Evolutionary conservation across 92 coral and sea anemone species (phyloP).

Genomic region (Porites cylindrica): DNA sequence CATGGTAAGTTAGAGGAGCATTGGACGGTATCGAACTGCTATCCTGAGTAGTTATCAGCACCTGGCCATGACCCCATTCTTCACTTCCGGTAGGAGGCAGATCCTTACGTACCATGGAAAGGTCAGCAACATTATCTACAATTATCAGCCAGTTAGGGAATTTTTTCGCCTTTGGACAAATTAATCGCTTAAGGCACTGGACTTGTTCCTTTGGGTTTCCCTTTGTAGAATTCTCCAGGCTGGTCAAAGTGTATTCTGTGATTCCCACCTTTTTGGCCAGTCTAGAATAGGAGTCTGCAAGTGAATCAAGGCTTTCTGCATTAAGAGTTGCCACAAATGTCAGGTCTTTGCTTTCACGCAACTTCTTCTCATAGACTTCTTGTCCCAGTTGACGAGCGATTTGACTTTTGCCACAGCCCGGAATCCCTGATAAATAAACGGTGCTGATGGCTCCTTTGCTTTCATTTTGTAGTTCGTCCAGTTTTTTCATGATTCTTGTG

Average conservation of each 20-base stretch:
- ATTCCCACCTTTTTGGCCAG: constrained; percentile 34
- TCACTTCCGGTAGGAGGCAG: constrained; percentile 40
- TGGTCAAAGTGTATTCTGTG: constrained; percentile 17
- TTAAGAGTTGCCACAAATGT: constrained; percentile 44
- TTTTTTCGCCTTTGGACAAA: neutral
- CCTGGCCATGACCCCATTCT: constrained; percentile 52
- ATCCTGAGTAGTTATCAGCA: constrained; percentile 62
- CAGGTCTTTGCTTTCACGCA: neutral
- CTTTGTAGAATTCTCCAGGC: constrained; percentile 1
- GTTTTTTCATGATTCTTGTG: constrained; percentile 12
- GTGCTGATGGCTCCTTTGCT: constrained; percentile 32
- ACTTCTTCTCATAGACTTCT: neutral
- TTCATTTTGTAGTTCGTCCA: constrained; percentile 27
- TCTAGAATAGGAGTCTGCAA: constrained; percentile 20
- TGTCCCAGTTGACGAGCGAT: constrained; percentile 65
- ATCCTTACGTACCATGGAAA: constrained; percentile 13
- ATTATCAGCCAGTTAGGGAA: constrained; percentile 52
- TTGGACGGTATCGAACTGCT: constrained; percentile 11
- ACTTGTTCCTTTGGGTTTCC: constrained; percentile 13
- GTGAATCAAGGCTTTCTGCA: constrained; percentile 36
- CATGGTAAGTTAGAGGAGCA: constrained; percentile 18
- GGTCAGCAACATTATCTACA: constrained; percentile 48
- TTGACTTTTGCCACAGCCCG: constrained; percentile 65
- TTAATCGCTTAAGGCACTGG: constrained; percentile 15
- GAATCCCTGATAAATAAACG: constrained; percentile 51